Conservation (phyloP, 2,888 invertebrate genomes). For the Caenorhabditis panamensis region DNA sequence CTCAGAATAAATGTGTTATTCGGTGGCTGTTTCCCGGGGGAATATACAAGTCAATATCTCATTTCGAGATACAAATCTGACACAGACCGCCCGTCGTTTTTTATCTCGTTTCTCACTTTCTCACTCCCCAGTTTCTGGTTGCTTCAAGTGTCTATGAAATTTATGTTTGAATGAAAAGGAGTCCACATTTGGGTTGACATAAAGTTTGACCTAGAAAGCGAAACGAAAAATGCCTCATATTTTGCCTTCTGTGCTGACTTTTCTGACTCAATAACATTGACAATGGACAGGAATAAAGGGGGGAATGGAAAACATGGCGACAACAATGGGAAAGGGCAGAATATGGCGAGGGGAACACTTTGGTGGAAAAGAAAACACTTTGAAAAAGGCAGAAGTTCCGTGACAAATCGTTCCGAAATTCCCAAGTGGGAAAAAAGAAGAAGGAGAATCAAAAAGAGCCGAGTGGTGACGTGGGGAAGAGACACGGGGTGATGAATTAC, state of each 20-base stretch:
- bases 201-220: too few relatives aligned
- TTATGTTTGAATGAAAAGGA: too few relatives aligned
- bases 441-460: not conserved
- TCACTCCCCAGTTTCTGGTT: not conserved
- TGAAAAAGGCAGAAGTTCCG: not conserved
- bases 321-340: not conserved
- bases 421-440: constrained; percentile 12
- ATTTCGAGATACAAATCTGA: constrained; percentile 39
- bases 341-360: not conserved
- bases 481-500: constrained; percentile 17
- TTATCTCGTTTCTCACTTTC: constrained; percentile 18
- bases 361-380: not conserved
- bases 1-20: too few relatives aligned
- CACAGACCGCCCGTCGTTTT: constrained; percentile 26
- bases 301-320: not conserved
- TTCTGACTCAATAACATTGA: constrained; percentile 4
- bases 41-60: constrained; percentile 37
- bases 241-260: too few relatives aligned
- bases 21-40: constrained; percentile 12
- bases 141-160: not conserved
- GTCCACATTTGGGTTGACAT: too few relatives aligned
- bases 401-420: constrained; percentile 28
- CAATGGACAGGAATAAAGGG: constrained; percentile 2
- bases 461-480: constrained; percentile 26
- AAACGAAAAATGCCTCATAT: too few relatives aligned